Evolutionary conservation across 2,797 vertebrate genomes (phyloP), one percentile per base, ranked within the genome.

Genomic region (Merluccius polli): DNA sequence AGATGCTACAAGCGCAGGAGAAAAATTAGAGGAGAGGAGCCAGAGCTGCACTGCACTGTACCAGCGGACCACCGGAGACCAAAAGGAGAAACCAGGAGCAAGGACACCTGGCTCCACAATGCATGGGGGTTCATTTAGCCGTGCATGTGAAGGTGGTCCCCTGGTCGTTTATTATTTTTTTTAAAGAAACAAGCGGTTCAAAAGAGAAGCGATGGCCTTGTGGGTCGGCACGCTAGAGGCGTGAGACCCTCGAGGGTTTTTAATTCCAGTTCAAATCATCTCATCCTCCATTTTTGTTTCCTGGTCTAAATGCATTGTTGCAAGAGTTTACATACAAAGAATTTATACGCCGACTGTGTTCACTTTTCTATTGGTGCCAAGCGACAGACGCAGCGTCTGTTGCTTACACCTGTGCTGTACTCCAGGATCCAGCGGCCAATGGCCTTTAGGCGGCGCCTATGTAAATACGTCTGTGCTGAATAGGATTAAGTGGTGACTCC

Each of bases 1-100:
- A 91, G 79, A 94, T 94, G 92, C 80, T 94, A 0, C 87, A 91
- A 52, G 0, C 75, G n/a, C 82, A 78, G 13, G 89, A 69, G 67
- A 31, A 31, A 10, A 13, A 15, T 8, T 30, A 69, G 67, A 15
- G 2, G 2, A 27, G 59, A 27, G 24, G 24, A 27, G 18, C 4
- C 5, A 21, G 44, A 48, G 44, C 16, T n/a, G n/a, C n/a, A 3
- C 44, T 48, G 13, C 41, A 48, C 15, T n/a, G n/a, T n/a, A 35
- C 33, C 33, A 8, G 3, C 33, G 33, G 33, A 35, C 4, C 38
- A 41, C 38, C 16, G 38, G 38, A 16, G 38, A 41, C 38, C 13
- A 41, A 41, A n/a, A 41, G 38, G 11, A 41, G 11, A 41, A 48
- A 48, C 21, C 1, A 6, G 44, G 44, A 21, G 21, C 16, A 18